Evolutionary conservation across 2,113 vertebrate species (phyloP).

Genomic region (Cyprinodon brontotheroides): DNA sequence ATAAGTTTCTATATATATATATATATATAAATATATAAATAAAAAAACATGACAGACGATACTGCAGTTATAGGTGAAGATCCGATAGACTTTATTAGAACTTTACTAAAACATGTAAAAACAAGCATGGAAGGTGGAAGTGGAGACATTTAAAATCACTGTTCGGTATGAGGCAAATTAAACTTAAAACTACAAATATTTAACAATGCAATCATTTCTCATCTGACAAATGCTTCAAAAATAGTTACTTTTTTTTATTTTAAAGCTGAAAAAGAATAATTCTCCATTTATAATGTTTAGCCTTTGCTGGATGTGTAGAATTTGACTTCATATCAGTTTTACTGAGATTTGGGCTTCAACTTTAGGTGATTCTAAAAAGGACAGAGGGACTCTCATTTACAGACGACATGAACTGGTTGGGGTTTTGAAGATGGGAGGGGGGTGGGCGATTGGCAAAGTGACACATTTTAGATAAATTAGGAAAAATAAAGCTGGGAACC

Average conservation of each 20-base stretch:
- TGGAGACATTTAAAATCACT: constrained; percentile 9
- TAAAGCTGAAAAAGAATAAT: neutral
- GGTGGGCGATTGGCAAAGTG: neutral
- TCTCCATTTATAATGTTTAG: constrained; percentile 2
- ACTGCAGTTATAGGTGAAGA: neutral
- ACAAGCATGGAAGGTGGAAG: constrained; percentile 42
- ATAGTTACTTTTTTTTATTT: neutral
- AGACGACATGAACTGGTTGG: constrained; percentile 25
- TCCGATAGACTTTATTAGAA: constrained; percentile 54
- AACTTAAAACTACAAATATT: neutral
- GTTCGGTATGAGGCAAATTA: neutral
- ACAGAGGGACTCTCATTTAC: constrained; percentile 38
- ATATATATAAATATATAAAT: too few relatives aligned
- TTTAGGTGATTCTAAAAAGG: constrained; percentile 39
- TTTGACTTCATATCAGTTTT: neutral
- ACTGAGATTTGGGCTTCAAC: constrained; percentile 56
- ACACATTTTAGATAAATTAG: constrained; percentile 20
- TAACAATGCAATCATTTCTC: constrained; percentile 2
- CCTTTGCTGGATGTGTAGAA: neutral
- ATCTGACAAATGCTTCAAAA: neutral
- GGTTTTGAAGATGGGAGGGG: constrained; percentile 16
- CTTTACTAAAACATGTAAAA: constrained; percentile 56
- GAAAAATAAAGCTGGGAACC: constrained; percentile 38
- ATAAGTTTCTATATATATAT: too few relatives aligned
- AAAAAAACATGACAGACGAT: too few relatives aligned